These are phyloP conservation scores for Drosophila virilis DNA, from an alignment of 1,140 invertebrate genomes.

Conservation along the genomic window DNA sequence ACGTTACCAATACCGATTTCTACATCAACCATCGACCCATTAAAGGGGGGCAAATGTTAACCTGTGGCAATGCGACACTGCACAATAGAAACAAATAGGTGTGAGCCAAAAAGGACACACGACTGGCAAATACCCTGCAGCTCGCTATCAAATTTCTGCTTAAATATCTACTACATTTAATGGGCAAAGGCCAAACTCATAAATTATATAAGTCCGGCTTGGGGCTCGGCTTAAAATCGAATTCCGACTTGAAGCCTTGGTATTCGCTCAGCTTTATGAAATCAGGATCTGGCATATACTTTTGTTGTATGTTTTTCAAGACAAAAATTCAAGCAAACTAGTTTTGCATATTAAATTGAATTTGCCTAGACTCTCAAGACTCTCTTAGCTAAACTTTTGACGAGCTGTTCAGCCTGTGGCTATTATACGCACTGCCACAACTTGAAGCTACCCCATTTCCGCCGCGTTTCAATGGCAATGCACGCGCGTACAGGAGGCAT, in stretches of 20 bases:
- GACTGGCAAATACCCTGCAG: background rate
- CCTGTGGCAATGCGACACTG: constrained; percentile 48
- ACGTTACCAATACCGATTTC: constrained; percentile 9
- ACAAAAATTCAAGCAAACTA: no score
- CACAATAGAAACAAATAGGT: background rate
- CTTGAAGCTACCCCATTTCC: background rate
- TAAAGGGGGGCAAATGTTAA: background rate
- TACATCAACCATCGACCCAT: constrained; percentile 18
- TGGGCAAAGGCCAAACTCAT: no score
- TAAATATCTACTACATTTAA: background rate
- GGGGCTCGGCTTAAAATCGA: no score
- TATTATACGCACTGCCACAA: background rate
- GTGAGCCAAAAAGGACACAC: background rate
- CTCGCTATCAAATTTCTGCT: background rate
- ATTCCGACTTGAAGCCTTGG: no score
- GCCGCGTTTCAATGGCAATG: background rate
- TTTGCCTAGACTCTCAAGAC: no score
- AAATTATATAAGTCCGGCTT: no score
- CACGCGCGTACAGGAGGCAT: background rate
- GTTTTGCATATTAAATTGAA: no score
- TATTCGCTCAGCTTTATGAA: no score
- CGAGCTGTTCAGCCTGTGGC: no score
- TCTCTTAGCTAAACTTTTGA: no score
- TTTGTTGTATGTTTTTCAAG: no score
- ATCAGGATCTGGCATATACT: no score